Evolutionary conservation across 2,113 vertebrate genomes (phyloP), one percentile per base, ranked within the genome.

Genomic region (Paedocypris sp.): DNA sequence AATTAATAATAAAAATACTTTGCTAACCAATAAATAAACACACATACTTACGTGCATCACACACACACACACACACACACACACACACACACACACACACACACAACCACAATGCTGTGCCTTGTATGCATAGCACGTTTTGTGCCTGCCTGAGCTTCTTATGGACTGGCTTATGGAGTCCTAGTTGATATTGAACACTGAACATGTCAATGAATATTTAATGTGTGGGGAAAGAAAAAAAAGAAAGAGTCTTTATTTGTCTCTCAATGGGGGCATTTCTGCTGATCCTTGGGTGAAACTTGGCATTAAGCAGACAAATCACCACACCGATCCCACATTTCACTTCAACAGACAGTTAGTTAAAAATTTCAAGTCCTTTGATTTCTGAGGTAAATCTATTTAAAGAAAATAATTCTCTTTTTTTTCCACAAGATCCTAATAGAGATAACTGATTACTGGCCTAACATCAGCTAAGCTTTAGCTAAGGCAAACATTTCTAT

Each of bases 191-290:
- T 46, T 22, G 22, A 57, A 26, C 11, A 4, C 8, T 28, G 29
- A 62, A 38, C 43, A 62, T 39, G 26, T 35, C 51, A 38, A 70
- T 66, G 39, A 66, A 70, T 70, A 66, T 66, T 51, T 50, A 57
- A 29, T 49, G 6, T 54, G 13, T 13, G 10, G 16, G 28, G 42
- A 4, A 32, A 35, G 26, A 56, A 54, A 42, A 10, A 20, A n/a
- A n/a, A n/a, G n/a, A n/a, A n/a, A n/a, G n/a, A n/a, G n/a, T n/a
- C n/a, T n/a, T n/a, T n/a, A n/a, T n/a, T n/a, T n/a, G 20, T 12
- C 22, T 23, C 57, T 53, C 47, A 13, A 56, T 49, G n/a, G 4
- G 12, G 51, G n/a, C 4, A 4, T 56, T 35, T 46, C 50, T 23
- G 15, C 16, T 13, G 50, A 56, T 50, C 33, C 31, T 16, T 10